Percentiles rank a stretch among this genome's conserved stretches.
Evolutionary conservation across 1,140 invertebrate genomes (phyloP).

Genomic region (Bombus affinis): DNA sequence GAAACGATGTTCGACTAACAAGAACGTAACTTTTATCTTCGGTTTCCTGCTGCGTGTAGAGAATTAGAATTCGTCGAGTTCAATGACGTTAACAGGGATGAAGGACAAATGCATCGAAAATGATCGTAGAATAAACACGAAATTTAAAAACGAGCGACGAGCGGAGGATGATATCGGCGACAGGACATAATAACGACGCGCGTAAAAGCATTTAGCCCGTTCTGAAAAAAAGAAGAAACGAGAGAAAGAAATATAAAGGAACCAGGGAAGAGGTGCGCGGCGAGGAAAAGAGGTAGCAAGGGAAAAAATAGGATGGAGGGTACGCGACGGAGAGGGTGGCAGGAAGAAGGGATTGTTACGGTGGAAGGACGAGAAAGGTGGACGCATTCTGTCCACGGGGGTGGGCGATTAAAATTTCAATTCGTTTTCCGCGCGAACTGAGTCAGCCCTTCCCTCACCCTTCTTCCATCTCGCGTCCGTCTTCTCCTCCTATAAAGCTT

Average conservation of each 20-base stretch:
- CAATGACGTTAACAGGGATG: neutral
- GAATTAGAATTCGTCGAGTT: neutral
- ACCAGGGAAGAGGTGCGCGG: neutral
- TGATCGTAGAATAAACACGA: slow-evolving; percentile 48
- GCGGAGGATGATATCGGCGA: slow-evolving; percentile 17
- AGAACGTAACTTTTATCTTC: neutral
- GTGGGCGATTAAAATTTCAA: slow-evolving; percentile 76
- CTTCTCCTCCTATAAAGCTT: slow-evolving; percentile 57
- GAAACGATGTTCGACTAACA: neutral
- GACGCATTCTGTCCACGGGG: slow-evolving; percentile 67
- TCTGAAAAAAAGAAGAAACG: slow-evolving; percentile 2
- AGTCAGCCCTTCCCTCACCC: slow-evolving; percentile 67
- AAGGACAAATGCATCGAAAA: neutral
- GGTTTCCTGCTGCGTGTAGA: neutral
- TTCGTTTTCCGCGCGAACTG: slow-evolving; percentile 74
- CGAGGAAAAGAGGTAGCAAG: neutral
- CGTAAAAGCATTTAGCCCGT: slow-evolving; percentile 65
- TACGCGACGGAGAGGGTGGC: slow-evolving; percentile 10
- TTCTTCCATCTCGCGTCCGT: slow-evolving; percentile 49
- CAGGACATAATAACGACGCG: slow-evolving; percentile 61
- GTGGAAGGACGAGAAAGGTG: slow-evolving; percentile 48
- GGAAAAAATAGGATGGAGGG: slow-evolving; percentile 5
- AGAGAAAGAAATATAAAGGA: neutral
- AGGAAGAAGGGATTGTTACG: slow-evolving; percentile 49
- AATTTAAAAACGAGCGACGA: slow-evolving; percentile 34